Evolutionary conservation across 1,140 invertebrate genomes (phyloP), one percentile per base, ranked within the genome.

Genomic region (Vanessa tameamea): DNA sequence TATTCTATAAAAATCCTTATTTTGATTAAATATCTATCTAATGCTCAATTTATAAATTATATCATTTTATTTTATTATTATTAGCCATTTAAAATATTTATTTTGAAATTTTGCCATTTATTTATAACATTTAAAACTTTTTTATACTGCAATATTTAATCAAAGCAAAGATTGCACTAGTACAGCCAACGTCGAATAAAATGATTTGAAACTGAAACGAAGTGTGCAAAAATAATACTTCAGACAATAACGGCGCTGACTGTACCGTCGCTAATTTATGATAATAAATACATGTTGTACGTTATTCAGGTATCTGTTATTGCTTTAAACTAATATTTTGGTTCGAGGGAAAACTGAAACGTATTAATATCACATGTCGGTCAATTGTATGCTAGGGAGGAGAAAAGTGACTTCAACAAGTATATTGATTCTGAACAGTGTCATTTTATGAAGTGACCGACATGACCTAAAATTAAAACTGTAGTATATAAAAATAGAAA

Each of bases 291-390:
- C 83, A 71, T 76, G 73, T 88, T 89, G 87, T 88, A 89, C 85
- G 82, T 82, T 64, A 72, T 81, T 88, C 86, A 89, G 87, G 86
- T 88, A 86, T 80, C 73, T 82, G 77, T 81, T 79, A 84, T 83
- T 84, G 79, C 80, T 78, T 82, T 80, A 66, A 81, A 82, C 82
- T 75, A 82, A 82, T 77, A 78, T 79, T 84, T 83, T 85, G 81
- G 81, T 80, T 82, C 77, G 53, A n/a, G 15, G 53, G 73, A 72
- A 76, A 77, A 75, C 31, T 64, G 68, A 77, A 57, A 61, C 63
- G 64, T 48, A 43, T 26, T 9, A 15, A 13, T 15, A 8, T 47
- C 20, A 7, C 57, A 47, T 47, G 37, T 53, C 16, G 53, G 66
- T 68, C 51, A 68, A 65, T 8, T 37, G 31, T 7, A 37, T 3